Percentiles rank a stretch among this genome's conserved stretches.
Conservation (phyloP, 2,797 vertebrate genomes). For the Chaenodraco wilsoni region DNA sequence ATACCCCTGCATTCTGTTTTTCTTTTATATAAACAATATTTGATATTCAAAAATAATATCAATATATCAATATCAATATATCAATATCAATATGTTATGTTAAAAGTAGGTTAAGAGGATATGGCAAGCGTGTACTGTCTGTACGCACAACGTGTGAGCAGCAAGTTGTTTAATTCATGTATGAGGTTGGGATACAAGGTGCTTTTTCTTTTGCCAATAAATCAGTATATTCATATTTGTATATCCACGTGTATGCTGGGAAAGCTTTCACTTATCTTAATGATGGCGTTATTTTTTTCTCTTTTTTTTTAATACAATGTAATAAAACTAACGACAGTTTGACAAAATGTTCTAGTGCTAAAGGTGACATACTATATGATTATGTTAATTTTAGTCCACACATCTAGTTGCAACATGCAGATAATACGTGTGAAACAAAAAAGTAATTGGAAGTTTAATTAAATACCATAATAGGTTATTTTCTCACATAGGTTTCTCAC, state of each 20-base stretch:
- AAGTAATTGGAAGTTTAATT: slow-evolving; percentile 47
- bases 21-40: no score
- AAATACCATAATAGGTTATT: slow-evolving; percentile 22
- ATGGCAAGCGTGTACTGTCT: no score
- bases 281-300: background rate
- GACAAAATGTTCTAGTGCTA: no score
- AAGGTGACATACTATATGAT: no score
- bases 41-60: no score
- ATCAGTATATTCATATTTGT: background rate
- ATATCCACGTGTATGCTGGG: background rate
- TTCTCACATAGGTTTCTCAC: slow-evolving; percentile 9
- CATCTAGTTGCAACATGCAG: slow-evolving; percentile 19
- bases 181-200: background rate
- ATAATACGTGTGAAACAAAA: slow-evolving; percentile 28
- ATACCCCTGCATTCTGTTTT: no score
- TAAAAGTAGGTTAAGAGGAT: no score
- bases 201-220: background rate
- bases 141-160: no score
- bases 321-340: background rate
- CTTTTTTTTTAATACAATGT: background rate
- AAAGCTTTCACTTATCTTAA: background rate
- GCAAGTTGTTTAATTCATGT: background rate
- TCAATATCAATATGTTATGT: no score
- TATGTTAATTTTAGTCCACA: background rate
- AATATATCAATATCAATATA: no score